Conservation (phyloP, 2,888 invertebrate genomes). For the Perithous albicinctus region DNA sequence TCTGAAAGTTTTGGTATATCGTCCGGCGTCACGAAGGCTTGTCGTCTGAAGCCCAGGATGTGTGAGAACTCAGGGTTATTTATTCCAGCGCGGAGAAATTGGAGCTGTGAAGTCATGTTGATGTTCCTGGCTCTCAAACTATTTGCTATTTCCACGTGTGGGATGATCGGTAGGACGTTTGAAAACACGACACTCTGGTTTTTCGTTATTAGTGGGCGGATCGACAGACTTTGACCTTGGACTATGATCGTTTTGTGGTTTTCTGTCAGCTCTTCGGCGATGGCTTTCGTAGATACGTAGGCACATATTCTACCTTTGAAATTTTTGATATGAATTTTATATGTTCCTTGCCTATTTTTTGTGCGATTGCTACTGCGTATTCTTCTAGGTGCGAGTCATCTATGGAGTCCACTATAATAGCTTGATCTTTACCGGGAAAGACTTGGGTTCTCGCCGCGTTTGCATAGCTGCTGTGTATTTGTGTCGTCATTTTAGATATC, state of each 20-base stretch:
- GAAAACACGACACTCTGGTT: conserved; percentile 39
- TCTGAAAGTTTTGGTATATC: conserved; percentile 55
- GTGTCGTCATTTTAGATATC: background rate
- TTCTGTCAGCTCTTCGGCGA: conserved; percentile 32
- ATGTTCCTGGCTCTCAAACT: background rate
- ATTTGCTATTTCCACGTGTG: conserved; percentile 4
- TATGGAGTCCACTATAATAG: conserved; percentile 24
- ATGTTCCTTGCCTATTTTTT: conserved; percentile 8
- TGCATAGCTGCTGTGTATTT: conserved; percentile 12
- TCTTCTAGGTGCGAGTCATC: conserved; percentile 20
- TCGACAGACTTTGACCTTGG: conserved; percentile 30
- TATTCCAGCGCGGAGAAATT: conserved; percentile 6
- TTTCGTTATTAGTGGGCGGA: conserved; percentile 66
- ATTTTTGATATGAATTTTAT: conserved; percentile 33
- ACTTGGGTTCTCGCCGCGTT: background rate
- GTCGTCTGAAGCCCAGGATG: conserved; percentile 17
- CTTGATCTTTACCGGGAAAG: conserved; percentile 43
- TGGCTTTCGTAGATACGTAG: conserved; percentile 21
- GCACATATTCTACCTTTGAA: conserved; percentile 30
- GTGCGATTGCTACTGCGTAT: conserved; percentile 39
- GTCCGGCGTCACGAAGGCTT: conserved; percentile 64
- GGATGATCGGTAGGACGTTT: conserved; percentile 26
- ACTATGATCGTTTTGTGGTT: conserved; percentile 61
- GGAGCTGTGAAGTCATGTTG: background rate
- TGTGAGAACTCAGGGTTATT: background rate